Evolutionary conservation across 1,140 invertebrate species (phyloP), one percentile per base, ranked within the genome.

Genomic region (Formica exsecta): DNA sequence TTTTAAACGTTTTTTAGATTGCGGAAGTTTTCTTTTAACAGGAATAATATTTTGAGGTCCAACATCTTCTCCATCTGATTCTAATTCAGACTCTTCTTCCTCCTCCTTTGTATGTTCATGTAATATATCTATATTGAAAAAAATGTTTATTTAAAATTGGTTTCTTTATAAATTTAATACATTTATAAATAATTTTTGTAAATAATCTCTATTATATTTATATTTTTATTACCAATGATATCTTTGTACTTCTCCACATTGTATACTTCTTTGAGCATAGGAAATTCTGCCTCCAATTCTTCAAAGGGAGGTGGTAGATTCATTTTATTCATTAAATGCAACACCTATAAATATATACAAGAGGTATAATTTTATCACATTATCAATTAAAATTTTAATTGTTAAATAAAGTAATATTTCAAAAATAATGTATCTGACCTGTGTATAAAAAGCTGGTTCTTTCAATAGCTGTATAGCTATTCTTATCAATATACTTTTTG

Each of bases 291-390:
- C 64, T 95, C 94, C 5, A 96, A 93, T 92, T 95, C 92, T 54
- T 96, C 96, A 95, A 99, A 99, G n/a, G 98, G 98, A 81, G 97
- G 96, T 51, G 98, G 97, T 64, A 99, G 93, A 94, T 97, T 98
- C 98, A 99, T 99, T 95, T 97, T 98, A 93, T 99, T 99, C 98
- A 99, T 99, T 44, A 99, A 95, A 96, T 99, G 98, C 68, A 99
- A 93, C 7, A 98, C 97, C 96, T 98, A 76, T 9, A 65, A 81
- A 75, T 70, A 57, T 29, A 79, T 29, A 32, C 66, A 44, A 57
- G n/a, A 65, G 29, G 19, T 83, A 13, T 61, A 81, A 61, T 80
- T 32, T 1, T 25, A 25, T 8, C 19, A 59, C 71, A n/a, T 1
- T 32, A 25, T 11, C n/a, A 65, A 32, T 59, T 59, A 76, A n/a